Percentiles rank a stretch among this genome's conserved stretches.
Conservation (phyloP, 1,140 invertebrate genomes). For the Zaprionus inermis region DNA sequence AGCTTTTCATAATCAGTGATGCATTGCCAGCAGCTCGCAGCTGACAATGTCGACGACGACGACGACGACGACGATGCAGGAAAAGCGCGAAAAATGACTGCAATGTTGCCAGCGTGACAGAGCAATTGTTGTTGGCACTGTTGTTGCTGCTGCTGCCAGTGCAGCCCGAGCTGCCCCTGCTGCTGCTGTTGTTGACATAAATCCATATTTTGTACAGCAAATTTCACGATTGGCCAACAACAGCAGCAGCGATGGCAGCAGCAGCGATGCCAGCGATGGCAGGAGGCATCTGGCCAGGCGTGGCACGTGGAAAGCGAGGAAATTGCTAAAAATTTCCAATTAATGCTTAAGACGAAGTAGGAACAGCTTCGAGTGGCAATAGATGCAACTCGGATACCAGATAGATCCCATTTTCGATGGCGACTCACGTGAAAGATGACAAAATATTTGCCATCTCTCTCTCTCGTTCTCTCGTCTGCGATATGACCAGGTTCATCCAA, state of each 20-base stretch:
- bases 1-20: conserved; percentile 82
- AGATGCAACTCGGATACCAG: conserved; percentile 44
- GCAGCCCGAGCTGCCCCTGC: no score
- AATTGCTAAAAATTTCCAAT: conserved; percentile 80
- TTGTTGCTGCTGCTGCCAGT: conserved; percentile 38
- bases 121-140: conserved; percentile 39
- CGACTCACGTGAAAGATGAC: conserved; percentile 66
- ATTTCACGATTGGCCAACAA: conserved; percentile 72
- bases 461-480: neutral
- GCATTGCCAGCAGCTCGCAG: conserved; percentile 74
- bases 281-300: conserved; percentile 3
- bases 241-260: conserved; percentile 13
- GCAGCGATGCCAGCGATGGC: neutral
- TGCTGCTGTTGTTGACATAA: conserved; percentile 65
- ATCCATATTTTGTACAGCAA: conserved; percentile 77
- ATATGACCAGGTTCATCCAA: conserved; percentile 28
- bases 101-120: conserved; percentile 53
- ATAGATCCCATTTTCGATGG: conserved; percentile 64
- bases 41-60: conserved; percentile 53
- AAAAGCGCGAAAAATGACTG: conserved; percentile 57
- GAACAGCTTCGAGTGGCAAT: conserved; percentile 27
- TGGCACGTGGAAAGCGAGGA: conserved; percentile 53
- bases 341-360: conserved; percentile 68
- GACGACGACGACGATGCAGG: conserved; percentile 21
- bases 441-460: conserved; percentile 56